Evolutionary conservation across 2,888 invertebrate genomes (phyloP).

Genomic region (Spisula subtruncata): DNA sequence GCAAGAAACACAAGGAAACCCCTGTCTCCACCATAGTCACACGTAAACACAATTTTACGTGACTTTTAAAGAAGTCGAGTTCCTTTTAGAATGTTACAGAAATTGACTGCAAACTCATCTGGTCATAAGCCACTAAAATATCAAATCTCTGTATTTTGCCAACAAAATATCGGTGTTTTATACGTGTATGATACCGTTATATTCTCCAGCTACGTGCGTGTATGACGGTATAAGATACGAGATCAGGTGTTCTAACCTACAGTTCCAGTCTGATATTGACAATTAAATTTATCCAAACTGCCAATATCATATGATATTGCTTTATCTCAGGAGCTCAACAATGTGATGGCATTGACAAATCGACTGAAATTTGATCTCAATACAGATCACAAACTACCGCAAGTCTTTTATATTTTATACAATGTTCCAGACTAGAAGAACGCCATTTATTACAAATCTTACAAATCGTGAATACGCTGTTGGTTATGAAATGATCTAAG

Average conservation of each 20-base stretch:
- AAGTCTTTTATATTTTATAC: neutral
- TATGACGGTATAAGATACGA: neutral
- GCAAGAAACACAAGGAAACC: too few species aligned
- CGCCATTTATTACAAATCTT: neutral
- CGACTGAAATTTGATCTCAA: slow-evolving; percentile 11
- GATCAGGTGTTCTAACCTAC: slow-evolving; percentile 33
- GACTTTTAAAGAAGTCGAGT: too few species aligned
- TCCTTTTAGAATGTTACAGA: too few species aligned
- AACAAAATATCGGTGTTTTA: neutral
- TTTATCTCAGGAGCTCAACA: neutral
- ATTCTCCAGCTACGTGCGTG: neutral
- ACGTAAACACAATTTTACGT: too few species aligned
- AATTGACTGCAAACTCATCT: neutral
- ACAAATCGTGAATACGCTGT: neutral
- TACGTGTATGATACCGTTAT: neutral
- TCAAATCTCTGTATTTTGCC: neutral
- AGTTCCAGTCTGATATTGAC: slow-evolving; percentile 32
- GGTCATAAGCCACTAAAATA: neutral
- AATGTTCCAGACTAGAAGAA: neutral
- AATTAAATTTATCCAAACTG: slow-evolving; percentile 36
- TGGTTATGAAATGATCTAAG: neutral
- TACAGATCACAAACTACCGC: neutral
- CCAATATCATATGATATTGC: slow-evolving; percentile 30
- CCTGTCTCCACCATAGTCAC: too few species aligned
- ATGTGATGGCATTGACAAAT: neutral